Conservation (phyloP, 92 coral and sea anemone species). For the Phenganax marumi region DNA sequence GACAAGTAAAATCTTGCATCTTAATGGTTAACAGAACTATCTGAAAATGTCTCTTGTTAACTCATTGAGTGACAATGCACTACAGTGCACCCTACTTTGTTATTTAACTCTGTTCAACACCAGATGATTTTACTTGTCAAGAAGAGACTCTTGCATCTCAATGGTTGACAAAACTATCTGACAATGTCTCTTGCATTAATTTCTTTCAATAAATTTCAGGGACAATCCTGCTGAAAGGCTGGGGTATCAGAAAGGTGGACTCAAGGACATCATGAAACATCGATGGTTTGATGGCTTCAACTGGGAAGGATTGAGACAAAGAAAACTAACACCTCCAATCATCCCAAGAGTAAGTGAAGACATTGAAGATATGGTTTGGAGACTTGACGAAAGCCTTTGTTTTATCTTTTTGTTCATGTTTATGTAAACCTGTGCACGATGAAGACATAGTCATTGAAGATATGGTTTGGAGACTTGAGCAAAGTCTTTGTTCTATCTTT, state of each 20-base stretch:
- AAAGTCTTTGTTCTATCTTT: no score
- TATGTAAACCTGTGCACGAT: no score
- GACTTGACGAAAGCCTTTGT: neutral
- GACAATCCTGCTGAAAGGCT: conserved; percentile 94
- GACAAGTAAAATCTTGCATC: no score
- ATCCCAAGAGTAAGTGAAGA: conserved; percentile 75
- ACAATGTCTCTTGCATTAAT: neutral
- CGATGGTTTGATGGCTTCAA: conserved; percentile 99
- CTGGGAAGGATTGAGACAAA: conserved; percentile 92
- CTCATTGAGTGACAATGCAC: no score
- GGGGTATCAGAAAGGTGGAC: conserved; percentile 97
- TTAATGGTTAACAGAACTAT: no score
- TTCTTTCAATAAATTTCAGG: conserved; percentile 34
- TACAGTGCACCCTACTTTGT: no score
- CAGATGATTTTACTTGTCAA: no score
- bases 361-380: neutral
- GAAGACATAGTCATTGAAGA: no score
- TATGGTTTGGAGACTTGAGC: no score
- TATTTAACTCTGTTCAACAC: no score
- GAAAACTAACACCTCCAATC: conserved; percentile 84
- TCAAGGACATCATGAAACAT: conserved; percentile 94
- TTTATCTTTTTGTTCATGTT: neutral
- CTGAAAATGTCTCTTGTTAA: neutral
- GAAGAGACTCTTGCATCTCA: neutral
- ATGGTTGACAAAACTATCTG: no score